Base-by-base conservation (phyloP, 92 coral and sea anemone genomes). In the Palythoa grandiflora region DNA sequence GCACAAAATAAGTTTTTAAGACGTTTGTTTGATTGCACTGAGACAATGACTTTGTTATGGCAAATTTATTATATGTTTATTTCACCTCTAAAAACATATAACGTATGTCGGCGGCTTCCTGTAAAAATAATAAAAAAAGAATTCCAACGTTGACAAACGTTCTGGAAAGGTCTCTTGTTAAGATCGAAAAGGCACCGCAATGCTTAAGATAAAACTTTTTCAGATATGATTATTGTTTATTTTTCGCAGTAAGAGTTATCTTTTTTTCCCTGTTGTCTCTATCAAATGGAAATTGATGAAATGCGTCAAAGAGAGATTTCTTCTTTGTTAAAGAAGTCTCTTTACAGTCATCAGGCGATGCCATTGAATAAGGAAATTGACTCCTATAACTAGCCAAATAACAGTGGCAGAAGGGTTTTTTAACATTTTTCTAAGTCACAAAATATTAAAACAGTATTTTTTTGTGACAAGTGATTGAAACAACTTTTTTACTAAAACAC, bases 151-250 rank as follows among this genome's bases (percentile, higher is more conserved):
- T n/a, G 8, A 63, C 8, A 17, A n/a, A 63, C 70, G 4, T 8
- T 63, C 20, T 20, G 70, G 70, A 63, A 63, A 17, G 1, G 20
- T 21, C 7, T 63, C 35, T 17, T 17, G 35, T n/a, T 9, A n/a
- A 63, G 70, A 63, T 63, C 20, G 9, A 63, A 63, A 63, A 20
- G 70, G 70, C 9, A 63, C 70, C 70, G 70, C 70, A n/a, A 63
- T 20, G 10, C 28, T 63, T 63, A 11, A 11, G 14, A n/a, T 17
- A 17, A 63, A 63, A 17, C 19, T n/a, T 63, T 63, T 63, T 7
- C 37, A 17, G 70, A 63, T 63, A n/a, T 16, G 1, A 63, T 63
- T 10, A 59, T 13, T 59, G 19, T 14, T 59, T n/a, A 16, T 63
- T 63, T 21, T n/a, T 63, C 37, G 20, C 70, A 63, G 21, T 63